Base-by-base conservation (phyloP, 2,888 invertebrate species). In the Ctena decussata region DNA sequence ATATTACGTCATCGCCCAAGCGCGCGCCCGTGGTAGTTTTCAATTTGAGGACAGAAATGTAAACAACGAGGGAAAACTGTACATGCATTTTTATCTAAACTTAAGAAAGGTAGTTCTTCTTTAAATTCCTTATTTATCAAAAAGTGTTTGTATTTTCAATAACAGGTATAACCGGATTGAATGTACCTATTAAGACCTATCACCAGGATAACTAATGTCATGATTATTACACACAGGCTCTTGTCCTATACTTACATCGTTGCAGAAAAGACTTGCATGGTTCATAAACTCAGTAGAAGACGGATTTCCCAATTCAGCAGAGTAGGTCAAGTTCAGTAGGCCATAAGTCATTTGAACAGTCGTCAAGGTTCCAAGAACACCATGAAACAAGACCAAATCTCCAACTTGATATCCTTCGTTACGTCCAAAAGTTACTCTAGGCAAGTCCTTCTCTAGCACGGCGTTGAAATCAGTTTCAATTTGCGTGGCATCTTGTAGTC, bases 181-280 rank as follows among this genome's bases (percentile, higher is more conserved):
- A n/a, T n/a, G n/a, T n/a, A n/a, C n/a, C n/a, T n/a, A n/a, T n/a
- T n/a, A n/a, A n/a, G n/a, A n/a, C n/a, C n/a, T n/a, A n/a, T n/a
- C n/a, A n/a, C n/a, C n/a, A n/a, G n/a, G n/a, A n/a, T n/a, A n/a
- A n/a, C n/a, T n/a, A n/a, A n/a, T n/a, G n/a, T n/a, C n/a, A n/a
- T n/a, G n/a, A n/a, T n/a, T n/a, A n/a, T n/a, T n/a, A n/a, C n/a
- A n/a, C n/a, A n/a, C n/a, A n/a, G n/a, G n/a, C n/a, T n/a, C n/a
- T n/a, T n/a, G n/a, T n/a, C n/a, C 8, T 41, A 41, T 41, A 76
- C 84, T 84, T 83, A 92, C 91, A 82, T 87, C 84, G 32, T 79
- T 46, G 87, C 91, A 92, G 80, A 90, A 92, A 0, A 89, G 76
- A 24, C 30, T 35, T 21, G 89, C 86, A 70, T 87, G 83, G 12